Base-by-base conservation (phyloP, 2,113 vertebrate species). In the Hippolais icterina region DNA sequence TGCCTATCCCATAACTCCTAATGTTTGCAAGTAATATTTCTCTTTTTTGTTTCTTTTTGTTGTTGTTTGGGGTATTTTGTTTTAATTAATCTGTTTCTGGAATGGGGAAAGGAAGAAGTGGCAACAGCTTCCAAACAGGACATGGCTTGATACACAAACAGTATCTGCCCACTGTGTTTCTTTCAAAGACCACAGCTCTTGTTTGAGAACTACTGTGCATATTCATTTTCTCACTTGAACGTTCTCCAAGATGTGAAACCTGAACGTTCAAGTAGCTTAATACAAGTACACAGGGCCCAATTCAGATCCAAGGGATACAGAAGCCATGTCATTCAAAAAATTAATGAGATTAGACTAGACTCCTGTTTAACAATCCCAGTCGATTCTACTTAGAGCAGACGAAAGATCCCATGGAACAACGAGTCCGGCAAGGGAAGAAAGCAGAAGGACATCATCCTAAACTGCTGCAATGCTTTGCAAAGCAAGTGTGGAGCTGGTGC, bases 401-500 rank as follows among this genome's bases (percentile, higher is more conserved):
- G 5, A 77, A 64, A 61, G 54, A 87, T 41, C 12, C 21, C 27
- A 75, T 0, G 0, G 44, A 84, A 61, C 15, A 65, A 35, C 31
- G 42, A 54, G 29, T 28, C 29, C 74, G 66, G 47, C 24, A 91
- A 77, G 2, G 5, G 6, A 81, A 78, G 77, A 83, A 83, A 42
- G 11, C 13, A 80, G 46, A 41, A 83, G 7, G 50, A 61, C 12
- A 25, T 8, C 16, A 60, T 13, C n/a, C 52, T 22, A 6, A 89
- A 65, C 8, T 35, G 42, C 59, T 49, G 49, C 33, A 44, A 28
- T 12, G 28, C 46, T 46, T 47, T n/a, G 63, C n/a, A 57, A 60
- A 83, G 41, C 0, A 0, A 83, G 31, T 1, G 1, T 9, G 53
- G 31, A 68, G 41, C 27, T 72, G 41, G 37, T 53, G 59, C 41